Conservation (phyloP, 2,888 invertebrate genomes). For the Ormyrus thymus region DNA sequence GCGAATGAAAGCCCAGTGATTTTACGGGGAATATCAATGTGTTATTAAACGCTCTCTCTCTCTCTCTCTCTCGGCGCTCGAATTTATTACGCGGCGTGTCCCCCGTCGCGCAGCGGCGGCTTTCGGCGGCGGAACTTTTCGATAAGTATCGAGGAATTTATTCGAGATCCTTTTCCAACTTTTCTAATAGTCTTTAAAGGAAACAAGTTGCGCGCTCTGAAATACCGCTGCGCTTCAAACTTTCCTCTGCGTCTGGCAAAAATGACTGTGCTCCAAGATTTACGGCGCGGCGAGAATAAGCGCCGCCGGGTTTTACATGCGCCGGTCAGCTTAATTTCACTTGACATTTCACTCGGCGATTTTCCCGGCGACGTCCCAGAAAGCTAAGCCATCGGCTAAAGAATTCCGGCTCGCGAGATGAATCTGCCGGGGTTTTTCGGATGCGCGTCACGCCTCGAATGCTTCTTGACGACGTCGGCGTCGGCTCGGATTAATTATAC, state of each 20-base stretch:
- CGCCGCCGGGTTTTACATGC: too few relatives aligned
- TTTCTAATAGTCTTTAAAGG: not conserved
- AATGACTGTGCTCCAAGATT: too few relatives aligned
- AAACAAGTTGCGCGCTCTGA: not conserved
- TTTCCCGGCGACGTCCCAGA: too few relatives aligned
- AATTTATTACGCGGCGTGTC: slow-evolving; percentile 1
- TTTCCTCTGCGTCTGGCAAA: not conserved
- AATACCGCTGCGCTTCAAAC: not conserved
- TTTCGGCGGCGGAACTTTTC: not conserved
- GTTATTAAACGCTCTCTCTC: slow-evolving; percentile 30
- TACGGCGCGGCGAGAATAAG: too few relatives aligned
- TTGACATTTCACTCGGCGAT: too few relatives aligned
- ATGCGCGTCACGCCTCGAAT: slow-evolving; percentile 22
- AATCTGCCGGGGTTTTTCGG: not conserved
- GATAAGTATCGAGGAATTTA: not conserved
- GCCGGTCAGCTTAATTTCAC: too few relatives aligned
- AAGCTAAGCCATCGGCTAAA: too few relatives aligned
- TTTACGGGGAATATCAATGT: slow-evolving; percentile 42
- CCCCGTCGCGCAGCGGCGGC: not conserved
- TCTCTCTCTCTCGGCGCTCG: too few relatives aligned
- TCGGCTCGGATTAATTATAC: slow-evolving; percentile 49
- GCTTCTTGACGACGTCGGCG: slow-evolving; percentile 7
- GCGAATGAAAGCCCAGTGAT: slow-evolving; percentile 29
- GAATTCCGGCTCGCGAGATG: too few relatives aligned
- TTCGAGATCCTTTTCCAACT: slow-evolving; percentile 10